These are phyloP conservation scores for Mesoligia furuncula DNA, from an alignment of 2,888 invertebrate genomes.

Conservation along the genomic window DNA sequence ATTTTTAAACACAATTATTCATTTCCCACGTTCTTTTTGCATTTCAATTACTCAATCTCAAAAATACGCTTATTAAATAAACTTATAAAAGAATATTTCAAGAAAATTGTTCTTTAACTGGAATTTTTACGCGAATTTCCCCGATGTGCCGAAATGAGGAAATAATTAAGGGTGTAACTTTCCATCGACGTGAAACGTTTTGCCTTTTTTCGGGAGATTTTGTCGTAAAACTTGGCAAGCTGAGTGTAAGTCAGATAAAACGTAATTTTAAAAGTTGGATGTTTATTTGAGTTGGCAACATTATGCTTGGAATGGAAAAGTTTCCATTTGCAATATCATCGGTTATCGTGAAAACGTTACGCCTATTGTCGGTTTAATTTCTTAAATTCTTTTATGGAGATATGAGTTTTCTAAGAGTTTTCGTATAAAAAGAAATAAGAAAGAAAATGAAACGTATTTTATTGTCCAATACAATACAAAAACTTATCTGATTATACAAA, in stretches of 20 bases:
- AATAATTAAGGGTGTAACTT: constrained; percentile 67
- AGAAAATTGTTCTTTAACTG: constrained; percentile 49
- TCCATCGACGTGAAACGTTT: constrained; percentile 55
- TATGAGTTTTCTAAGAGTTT: constrained; percentile 40
- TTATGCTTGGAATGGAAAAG: constrained; percentile 43
- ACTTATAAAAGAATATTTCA: constrained; percentile 57
- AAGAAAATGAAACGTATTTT: constrained; percentile 15
- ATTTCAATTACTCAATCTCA: constrained; percentile 53
- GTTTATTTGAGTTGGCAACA: constrained; percentile 54
- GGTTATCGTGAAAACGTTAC: constrained; percentile 48
- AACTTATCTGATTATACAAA: not conserved
- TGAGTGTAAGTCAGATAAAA: constrained; percentile 55
- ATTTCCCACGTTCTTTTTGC: constrained; percentile 18
- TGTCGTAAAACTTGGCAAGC: constrained; percentile 56
- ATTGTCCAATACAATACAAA: not conserved
- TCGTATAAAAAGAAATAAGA: constrained; percentile 18
- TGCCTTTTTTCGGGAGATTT: constrained; percentile 49
- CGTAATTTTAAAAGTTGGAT: constrained; percentile 64
- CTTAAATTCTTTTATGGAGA: constrained; percentile 26
- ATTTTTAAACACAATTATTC: constrained; percentile 39
- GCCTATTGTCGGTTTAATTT: constrained; percentile 26
- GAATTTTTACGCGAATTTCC: constrained; percentile 53
- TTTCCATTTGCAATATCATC: constrained; percentile 49
- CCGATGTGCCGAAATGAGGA: constrained; percentile 55
- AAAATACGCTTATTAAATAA: constrained; percentile 54